Conservation (phyloP, 92 coral and sea anemone species). For the Montipora capitata region DNA sequence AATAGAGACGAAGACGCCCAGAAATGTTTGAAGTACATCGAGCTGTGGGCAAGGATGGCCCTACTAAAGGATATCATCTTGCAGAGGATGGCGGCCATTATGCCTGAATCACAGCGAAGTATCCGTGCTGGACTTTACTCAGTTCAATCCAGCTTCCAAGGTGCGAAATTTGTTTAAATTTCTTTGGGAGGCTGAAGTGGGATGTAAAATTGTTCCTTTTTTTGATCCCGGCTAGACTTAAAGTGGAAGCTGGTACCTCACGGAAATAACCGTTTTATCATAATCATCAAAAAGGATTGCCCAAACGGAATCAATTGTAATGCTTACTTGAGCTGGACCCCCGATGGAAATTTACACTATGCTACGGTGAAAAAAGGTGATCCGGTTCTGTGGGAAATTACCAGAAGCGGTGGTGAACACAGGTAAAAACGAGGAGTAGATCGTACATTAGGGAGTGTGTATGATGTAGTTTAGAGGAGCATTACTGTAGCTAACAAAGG, state of each 20-base stretch:
- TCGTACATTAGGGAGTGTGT: neutral
- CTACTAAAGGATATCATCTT: conserved; percentile 59
- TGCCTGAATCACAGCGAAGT: conserved; percentile 23
- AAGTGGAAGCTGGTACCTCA: conserved; percentile 70
- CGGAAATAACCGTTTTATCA: conserved; percentile 53
- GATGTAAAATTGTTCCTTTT: conserved; percentile 29
- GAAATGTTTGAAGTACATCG: conserved; percentile 66
- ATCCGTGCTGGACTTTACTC: conserved; percentile 35
- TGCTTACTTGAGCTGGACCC: conserved; percentile 17
- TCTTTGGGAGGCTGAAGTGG: conserved; percentile 48
- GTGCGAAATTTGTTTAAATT: conserved; percentile 42
- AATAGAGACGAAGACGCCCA: conserved; percentile 22
- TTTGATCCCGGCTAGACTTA: conserved; percentile 53
- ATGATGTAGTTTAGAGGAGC: too few species aligned
- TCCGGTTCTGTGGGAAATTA: conserved; percentile 37
- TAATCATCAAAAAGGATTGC: conserved; percentile 49
- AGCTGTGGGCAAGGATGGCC: conserved; percentile 53
- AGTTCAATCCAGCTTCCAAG: conserved; percentile 21
- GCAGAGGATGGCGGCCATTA: conserved; percentile 45
- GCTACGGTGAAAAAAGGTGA: conserved; percentile 7
- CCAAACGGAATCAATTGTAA: conserved; percentile 2
- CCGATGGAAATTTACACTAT: neutral
- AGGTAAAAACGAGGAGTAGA: neutral
- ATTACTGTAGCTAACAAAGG: too few species aligned
- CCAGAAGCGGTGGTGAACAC: neutral